Evolutionary conservation across 2,113 vertebrate genomes (phyloP).

Genomic region (Varanus salvator): DNA sequence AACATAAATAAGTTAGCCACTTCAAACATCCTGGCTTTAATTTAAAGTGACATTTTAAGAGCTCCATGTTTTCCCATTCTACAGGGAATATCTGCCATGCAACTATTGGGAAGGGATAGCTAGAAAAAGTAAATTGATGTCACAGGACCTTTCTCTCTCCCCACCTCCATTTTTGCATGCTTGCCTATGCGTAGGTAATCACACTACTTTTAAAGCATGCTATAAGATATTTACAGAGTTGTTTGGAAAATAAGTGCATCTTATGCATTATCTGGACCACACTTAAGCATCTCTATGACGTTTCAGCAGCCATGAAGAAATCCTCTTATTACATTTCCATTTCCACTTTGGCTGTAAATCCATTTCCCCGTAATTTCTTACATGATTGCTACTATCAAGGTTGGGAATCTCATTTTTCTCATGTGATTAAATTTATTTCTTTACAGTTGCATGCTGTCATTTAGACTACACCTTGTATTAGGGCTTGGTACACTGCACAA

Average conservation of each 20-base stretch:
- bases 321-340: conserved; percentile 15
- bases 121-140: conserved; percentile 48
- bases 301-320: conserved; percentile 6
- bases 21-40: conserved; percentile 70
- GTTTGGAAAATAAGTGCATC: not conserved
- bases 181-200: conserved; percentile 19
- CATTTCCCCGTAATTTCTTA: not conserved
- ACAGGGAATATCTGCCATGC: conserved; percentile 59
- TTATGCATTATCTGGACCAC: not conserved
- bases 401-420: not conserved
- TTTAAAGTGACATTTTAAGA: conserved; percentile 80
- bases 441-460: not conserved
- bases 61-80: conserved; percentile 63
- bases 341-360: not conserved
- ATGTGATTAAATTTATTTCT: not conserved
- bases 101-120: conserved; percentile 60
- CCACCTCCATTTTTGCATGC: conserved; percentile 14
- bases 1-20: conserved; percentile 79
- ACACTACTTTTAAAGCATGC: not conserved
- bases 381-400: not conserved
- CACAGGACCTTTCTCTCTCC: conserved; percentile 31
- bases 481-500: not conserved
- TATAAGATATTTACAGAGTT: not conserved
- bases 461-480: not conserved
- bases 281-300: not conserved